Base-by-base conservation (phyloP, 2,888 invertebrate genomes). In the Agrotis exclamationis region DNA sequence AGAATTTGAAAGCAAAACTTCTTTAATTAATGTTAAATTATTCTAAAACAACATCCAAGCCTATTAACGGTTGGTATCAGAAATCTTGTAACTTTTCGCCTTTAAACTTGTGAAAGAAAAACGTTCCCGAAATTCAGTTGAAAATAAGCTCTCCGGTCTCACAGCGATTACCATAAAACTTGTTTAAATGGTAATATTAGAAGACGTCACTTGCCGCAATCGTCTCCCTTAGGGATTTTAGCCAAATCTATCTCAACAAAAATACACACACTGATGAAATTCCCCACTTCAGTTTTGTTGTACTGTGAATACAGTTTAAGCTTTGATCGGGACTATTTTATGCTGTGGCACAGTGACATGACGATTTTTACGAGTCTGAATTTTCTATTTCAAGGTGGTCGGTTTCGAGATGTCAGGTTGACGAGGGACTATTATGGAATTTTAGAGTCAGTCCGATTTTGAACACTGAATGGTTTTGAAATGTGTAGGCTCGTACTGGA, bases 161-260 rank as follows among this genome's bases (percentile, higher is more conserved):
- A 85, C 72, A 81, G 87, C 89, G 93, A 96, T 96, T 96, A 95
- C 95, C 96, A 96, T 96, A 96, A 96, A 96, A 96, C 95, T 95
- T 96, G 96, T 96, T 95, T 96, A 96, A 96, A 96, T 96, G 96
- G 95, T 96, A 96, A 96, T 96, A 96, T 96, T 96, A 95, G 94
- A 91, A 93, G 94, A 94, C 92, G 94, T 95, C 95, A 94, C 93
- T 93, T 89, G 90, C 92, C 92, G 88, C 92, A 91, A 90, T 91
- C 91, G 89, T 89, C 87, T 88, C 89, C 88, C 88, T 85, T 86
- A 86, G 86, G 87, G 87, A 86, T 89, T 90, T 90, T 75, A 83
- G 74, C 88, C 87, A 90, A 91, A 92, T 93, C 93, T 91, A 89
- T 91, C 90, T 84, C 79, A 80, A 79, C 79, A 79, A 76, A 84